These are phyloP conservation scores for Cyprinodon variegatus DNA, from an alignment of 2,113 vertebrate species.

Conservation along the genomic window DNA sequence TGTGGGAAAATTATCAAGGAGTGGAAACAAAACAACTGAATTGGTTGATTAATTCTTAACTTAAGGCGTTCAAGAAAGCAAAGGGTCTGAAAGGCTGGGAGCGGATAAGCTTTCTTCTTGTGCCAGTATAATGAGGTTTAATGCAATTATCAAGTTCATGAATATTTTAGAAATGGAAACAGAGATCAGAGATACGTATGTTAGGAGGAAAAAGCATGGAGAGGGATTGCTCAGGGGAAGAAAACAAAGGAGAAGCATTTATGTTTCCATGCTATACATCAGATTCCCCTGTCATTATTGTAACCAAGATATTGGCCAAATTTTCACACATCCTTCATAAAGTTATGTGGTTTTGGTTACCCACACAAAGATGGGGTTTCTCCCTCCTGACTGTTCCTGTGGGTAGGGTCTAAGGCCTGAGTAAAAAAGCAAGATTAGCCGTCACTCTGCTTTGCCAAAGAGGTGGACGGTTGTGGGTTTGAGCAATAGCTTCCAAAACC, in stretches of 20 bases:
- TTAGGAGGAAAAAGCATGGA: not conserved
- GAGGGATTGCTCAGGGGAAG: slow-evolving; percentile 26
- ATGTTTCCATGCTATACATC: slow-evolving; percentile 54
- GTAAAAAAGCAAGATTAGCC: slow-evolving; percentile 62
- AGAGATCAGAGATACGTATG: slow-evolving; percentile 29
- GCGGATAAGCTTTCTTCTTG: slow-evolving; percentile 52
- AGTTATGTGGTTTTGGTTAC: slow-evolving; percentile 52
- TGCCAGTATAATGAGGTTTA: slow-evolving; percentile 44
- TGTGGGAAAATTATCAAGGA: slow-evolving; percentile 22
- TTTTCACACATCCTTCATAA: slow-evolving; percentile 61
- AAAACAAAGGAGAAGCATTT: slow-evolving; percentile 37
- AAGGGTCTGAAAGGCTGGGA: slow-evolving; percentile 24
- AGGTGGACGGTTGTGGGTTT: slow-evolving; percentile 42
- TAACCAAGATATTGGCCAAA: slow-evolving; percentile 47
- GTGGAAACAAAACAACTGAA: not conserved
- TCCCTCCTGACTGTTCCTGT: slow-evolving; percentile 36
- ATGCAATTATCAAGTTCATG: slow-evolving; percentile 40
- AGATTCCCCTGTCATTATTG: slow-evolving; percentile 46
- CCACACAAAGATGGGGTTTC: slow-evolving; percentile 48
- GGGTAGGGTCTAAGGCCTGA: slow-evolving; percentile 32
- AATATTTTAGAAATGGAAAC: slow-evolving; percentile 35
- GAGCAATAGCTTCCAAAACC: slow-evolving; percentile 26
- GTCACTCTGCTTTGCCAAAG: slow-evolving; percentile 45
- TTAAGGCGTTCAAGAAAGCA: slow-evolving; percentile 38
- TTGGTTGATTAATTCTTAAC: slow-evolving; percentile 54